Percentiles rank a stretch among this genome's conserved stretches.
Evolutionary conservation across 92 coral and sea anemone species (phyloP).

Genomic region (Scolanthus callimorphus): DNA sequence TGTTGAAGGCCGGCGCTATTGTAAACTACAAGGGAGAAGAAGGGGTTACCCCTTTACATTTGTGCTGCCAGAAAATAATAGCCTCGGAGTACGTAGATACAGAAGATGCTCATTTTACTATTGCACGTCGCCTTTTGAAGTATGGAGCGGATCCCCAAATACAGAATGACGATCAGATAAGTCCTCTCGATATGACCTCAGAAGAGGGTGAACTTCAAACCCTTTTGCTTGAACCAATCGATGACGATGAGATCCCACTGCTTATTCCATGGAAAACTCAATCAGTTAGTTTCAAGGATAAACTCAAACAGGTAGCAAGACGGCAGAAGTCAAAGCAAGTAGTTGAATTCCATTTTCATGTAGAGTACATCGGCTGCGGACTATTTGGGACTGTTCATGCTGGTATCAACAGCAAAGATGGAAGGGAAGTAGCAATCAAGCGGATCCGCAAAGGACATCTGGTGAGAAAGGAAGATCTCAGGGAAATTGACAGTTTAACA

Average conservation of each 20-base stretch:
- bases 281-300: constrained; percentile 12
- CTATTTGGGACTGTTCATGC: constrained; percentile 33
- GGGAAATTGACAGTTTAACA: constrained; percentile 30
- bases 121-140: constrained; percentile 9
- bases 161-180: constrained; percentile 1
- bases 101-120: background rate
- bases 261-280: constrained; percentile 25
- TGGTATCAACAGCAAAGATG: no score
- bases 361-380: constrained; percentile 28
- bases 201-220: constrained; percentile 7
- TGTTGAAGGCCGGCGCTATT: constrained; percentile 2
- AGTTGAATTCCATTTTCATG: constrained; percentile 14
- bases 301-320: no score
- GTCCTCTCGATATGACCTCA: constrained; percentile 7
- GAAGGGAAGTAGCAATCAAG: constrained; percentile 61
- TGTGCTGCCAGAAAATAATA: constrained; percentile 3
- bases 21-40: background rate
- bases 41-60: constrained; percentile 43
- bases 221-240: constrained; percentile 5
- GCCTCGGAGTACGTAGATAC: background rate
- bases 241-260: constrained; percentile 3
- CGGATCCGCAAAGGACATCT: constrained; percentile 30
- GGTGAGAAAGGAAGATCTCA: constrained; percentile 18
- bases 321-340: constrained; percentile 5
- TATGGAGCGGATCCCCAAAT: constrained; percentile 8